Conservation (phyloP, 92 coral and sea anemone genomes). For the Phymanthus crucifer region DNA sequence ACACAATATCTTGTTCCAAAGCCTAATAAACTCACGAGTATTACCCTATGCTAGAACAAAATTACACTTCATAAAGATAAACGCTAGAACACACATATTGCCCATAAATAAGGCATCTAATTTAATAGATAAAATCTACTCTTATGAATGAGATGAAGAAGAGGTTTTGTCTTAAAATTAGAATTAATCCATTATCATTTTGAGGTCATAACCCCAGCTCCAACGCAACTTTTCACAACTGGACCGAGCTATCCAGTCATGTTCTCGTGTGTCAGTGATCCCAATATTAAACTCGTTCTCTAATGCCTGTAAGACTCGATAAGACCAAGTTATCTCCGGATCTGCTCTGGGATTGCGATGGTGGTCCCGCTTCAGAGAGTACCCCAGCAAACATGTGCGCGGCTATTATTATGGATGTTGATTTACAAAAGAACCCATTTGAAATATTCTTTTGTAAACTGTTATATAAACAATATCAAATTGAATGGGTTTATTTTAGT, state of each 20-base stretch:
- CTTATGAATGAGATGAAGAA: background rate
- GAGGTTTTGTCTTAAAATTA: background rate
- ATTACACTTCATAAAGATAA: background rate
- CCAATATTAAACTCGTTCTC: background rate
- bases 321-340: background rate
- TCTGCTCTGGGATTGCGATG: background rate
- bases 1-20: background rate
- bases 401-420: background rate
- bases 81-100: background rate
- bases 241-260: background rate
- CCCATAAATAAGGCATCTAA: background rate
- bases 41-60: background rate
- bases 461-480: background rate
- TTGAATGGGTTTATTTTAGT: too few species aligned
- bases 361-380: background rate
- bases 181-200: background rate
- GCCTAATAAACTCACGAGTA: background rate
- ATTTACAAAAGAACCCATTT: background rate
- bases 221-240: background rate
- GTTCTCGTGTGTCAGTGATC: background rate
- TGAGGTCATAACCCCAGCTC: background rate
- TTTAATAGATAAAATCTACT: slow-evolving; percentile 8
- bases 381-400: background rate
- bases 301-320: background rate
- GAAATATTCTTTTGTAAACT: background rate